Conservation (phyloP, 2,113 vertebrate genomes). For the Neomonachus schauinslandi region DNA sequence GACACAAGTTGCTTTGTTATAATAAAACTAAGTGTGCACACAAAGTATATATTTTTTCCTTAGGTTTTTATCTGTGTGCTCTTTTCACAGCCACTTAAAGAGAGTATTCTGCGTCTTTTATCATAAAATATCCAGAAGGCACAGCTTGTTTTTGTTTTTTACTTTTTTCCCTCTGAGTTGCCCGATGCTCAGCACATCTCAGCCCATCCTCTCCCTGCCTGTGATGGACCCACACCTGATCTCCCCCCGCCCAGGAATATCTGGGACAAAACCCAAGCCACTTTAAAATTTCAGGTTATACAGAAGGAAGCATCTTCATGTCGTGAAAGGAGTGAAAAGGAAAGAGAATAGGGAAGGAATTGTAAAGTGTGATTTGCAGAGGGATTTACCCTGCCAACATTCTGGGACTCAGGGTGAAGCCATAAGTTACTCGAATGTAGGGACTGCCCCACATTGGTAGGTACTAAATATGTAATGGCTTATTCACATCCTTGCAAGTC, state of each 20-base stretch:
- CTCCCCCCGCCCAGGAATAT: background rate
- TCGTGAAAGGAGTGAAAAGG: background rate
- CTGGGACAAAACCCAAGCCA: background rate
- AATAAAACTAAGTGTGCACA: background rate
- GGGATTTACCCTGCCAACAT: background rate
- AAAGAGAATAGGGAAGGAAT: background rate
- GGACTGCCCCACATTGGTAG: background rate
- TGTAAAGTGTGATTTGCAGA: background rate
- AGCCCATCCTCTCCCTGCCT: background rate
- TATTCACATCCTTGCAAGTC: background rate
- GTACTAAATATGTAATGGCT: background rate
- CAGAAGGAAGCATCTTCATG: background rate
- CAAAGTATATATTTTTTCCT: background rate
- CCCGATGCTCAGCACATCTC: background rate
- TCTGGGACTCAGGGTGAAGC: background rate
- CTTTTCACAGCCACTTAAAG: background rate
- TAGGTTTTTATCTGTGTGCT: background rate
- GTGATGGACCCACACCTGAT: background rate
- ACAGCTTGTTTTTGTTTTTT: background rate
- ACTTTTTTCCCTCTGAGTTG: background rate
- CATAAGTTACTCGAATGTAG: background rate
- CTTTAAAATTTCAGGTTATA: background rate
- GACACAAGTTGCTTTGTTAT: background rate
- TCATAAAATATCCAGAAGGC: background rate
- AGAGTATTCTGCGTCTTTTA: background rate